These are phyloP conservation scores for Rhagonycha fulva DNA, from an alignment of 2,888 invertebrate species.

Conservation along the genomic window DNA sequence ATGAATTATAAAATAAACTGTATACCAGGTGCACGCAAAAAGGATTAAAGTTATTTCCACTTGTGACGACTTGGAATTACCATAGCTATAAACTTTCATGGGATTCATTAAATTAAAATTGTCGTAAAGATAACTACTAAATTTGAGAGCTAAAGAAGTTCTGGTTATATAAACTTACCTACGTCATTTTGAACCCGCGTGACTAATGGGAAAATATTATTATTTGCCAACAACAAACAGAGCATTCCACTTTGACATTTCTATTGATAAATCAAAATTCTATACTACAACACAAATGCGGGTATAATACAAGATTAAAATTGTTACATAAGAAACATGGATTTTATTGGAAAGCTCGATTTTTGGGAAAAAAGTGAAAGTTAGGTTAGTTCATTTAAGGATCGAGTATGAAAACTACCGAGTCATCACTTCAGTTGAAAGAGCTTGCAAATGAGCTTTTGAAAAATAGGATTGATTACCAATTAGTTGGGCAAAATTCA, in stretches of 20 bases:
- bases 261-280: background rate
- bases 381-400: background rate
- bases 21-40: background rate
- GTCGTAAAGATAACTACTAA: background rate
- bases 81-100: background rate
- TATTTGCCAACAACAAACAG: background rate
- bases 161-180: background rate
- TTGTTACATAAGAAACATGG: background rate
- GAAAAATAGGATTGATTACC: background rate
- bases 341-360: background rate
- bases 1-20: background rate
- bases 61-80: background rate
- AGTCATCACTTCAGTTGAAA: background rate
- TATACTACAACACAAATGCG: background rate
- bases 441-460: background rate
- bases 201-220: background rate
- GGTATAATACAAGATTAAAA: background rate
- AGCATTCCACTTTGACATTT: background rate
- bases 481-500: background rate
- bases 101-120: background rate
- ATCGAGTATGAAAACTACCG: background rate
- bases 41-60: background rate
- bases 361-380: background rate
- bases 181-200: background rate
- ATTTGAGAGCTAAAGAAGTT: background rate